Evolutionary conservation across 2,888 invertebrate genomes (phyloP).

Genomic region (Podotricha telesiphe): DNA sequence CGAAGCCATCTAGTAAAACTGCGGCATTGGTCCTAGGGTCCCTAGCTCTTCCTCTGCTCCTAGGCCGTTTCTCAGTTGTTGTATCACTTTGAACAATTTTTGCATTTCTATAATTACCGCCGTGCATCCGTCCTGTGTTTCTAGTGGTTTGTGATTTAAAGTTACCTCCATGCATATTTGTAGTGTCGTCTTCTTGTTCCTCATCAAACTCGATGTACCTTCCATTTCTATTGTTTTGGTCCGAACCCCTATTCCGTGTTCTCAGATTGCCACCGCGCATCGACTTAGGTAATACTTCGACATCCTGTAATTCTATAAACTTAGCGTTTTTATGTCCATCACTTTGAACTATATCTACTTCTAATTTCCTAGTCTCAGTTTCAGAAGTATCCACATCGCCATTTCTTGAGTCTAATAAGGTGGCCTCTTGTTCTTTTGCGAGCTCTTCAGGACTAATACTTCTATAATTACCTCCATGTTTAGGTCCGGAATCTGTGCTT

Average conservation of each 20-base stretch:
- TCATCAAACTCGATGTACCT: conserved; percentile 66
- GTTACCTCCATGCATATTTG: conserved; percentile 53
- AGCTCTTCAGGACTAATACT: conserved; percentile 51
- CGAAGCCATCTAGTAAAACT: conserved; percentile 68
- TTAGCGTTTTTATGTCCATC: conserved; percentile 53
- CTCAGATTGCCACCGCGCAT: conserved; percentile 66
- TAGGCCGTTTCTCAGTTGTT: conserved; percentile 40
- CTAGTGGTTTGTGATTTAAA: conserved; percentile 55
- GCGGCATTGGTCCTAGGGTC: conserved; percentile 57
- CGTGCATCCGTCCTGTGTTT: conserved; percentile 61
- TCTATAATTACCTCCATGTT: conserved; percentile 78
- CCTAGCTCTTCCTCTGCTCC: conserved; percentile 45
- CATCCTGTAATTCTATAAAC: conserved; percentile 55
- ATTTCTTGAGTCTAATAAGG: conserved; percentile 32
- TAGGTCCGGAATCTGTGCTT: conserved; percentile 64
- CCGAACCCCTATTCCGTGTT: conserved; percentile 47
- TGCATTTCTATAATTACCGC: conserved; percentile 75
- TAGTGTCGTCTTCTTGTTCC: conserved; percentile 53
- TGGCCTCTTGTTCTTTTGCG: conserved; percentile 46
- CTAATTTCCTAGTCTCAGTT: conserved; percentile 51
- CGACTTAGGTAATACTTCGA: conserved; percentile 43
- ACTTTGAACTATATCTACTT: conserved; percentile 9
- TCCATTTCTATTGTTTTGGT: conserved; percentile 53
- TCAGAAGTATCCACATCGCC: conserved; percentile 63
- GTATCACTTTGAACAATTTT: conserved; percentile 55